Conservation (phyloP, 2,888 invertebrate species). For the Busseola fusca region DNA sequence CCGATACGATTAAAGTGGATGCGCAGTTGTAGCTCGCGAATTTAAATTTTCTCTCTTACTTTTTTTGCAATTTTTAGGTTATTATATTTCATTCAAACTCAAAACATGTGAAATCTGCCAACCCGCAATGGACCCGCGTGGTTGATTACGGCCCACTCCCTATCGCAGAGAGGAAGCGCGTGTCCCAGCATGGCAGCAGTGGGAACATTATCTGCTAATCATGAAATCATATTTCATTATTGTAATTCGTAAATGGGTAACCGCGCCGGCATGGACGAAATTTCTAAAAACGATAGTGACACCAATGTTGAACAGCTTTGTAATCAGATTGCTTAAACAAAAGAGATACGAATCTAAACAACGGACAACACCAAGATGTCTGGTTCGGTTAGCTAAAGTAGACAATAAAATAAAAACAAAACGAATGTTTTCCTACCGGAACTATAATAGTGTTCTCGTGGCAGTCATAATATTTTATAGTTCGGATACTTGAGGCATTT, state of each 20-base stretch:
- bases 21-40: no score
- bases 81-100: no score
- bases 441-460: constrained; percentile 7
- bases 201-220: neutral
- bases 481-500: neutral
- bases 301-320: constrained; percentile 1
- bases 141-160: neutral
- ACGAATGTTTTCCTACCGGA: constrained; percentile 18
- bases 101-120: no score
- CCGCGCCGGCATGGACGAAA: neutral
- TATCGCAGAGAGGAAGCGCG: neutral
- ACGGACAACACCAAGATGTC: neutral
- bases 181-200: neutral
- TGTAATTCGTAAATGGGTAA: neutral
- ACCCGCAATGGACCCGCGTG: no score
- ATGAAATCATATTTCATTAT: neutral
- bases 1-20: neutral
- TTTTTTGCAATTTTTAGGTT: no score
- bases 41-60: no score
- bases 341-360: constrained; percentile 3
- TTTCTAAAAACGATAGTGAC: neutral
- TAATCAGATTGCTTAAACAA: constrained; percentile 12
- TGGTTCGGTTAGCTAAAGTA: neutral
- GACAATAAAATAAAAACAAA: constrained; percentile 10
- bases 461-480: constrained; percentile 24